Evolutionary conservation across 2,797 vertebrate genomes (phyloP), one percentile per base, ranked within the genome.

Genomic region (Echeneis naucrates): DNA sequence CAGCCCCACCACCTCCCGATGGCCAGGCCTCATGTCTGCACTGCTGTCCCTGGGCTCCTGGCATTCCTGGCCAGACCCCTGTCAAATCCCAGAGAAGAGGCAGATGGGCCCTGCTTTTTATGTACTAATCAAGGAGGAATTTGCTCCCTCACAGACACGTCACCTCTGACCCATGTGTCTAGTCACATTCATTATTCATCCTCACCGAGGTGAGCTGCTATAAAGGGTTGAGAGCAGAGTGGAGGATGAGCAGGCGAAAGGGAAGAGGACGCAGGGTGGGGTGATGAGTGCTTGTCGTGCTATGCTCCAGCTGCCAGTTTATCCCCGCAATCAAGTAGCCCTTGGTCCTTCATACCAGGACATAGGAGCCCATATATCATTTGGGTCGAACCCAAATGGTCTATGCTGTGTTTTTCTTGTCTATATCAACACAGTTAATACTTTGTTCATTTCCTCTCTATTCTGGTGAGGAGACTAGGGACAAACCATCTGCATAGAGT

Each of bases 51-150:
- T 55, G 55, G 67, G 82, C 83, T 87, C 77, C 85, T 91, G 92
- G 91, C 89, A 86, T 84, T 88, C 81, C 68, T 83, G 85, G 54
- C 84, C 82, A 83, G 77, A 84, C 86, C 78, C 72, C 90, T 93
- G 90, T 94, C 92, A 92, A 88, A 87, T 86, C 87, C 88, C 86
- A 66, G 87, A 88, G 81, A 80, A 78, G 87, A 89, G 89, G 91
- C 94, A 94, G 93, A 94, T 93, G 92, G 92, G 88, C 83, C 76
- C 78, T 72, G 80, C 88, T 93, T 94, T 94, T 94, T 93, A 92
- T 93, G 92, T 93, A 92, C 92, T 93, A 94, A 95, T 95, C 94
- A 93, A 94, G 93, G 90, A 93, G 93, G 93, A 94, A 93, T 94
- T 92, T 92, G 88, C 92, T 94, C 90, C 90, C 93, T 92, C 92